phyloP scores from a whole-genome alignment of 2,113 vertebrate species.

The Gila orcuttii region DNA sequence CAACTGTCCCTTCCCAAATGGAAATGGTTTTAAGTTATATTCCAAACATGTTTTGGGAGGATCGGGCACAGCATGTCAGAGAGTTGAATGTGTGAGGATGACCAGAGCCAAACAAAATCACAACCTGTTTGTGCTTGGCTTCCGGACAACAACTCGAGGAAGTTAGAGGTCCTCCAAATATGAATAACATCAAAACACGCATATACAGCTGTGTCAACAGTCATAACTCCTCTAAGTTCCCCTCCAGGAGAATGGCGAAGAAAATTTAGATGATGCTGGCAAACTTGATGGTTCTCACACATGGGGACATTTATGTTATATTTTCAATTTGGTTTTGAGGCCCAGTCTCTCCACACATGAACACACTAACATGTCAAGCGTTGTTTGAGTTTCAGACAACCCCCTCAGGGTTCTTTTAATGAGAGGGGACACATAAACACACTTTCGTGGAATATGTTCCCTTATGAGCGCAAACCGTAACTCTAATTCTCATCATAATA shows the following conservation, averaged over 20 bases:
- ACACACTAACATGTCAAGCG: constrained; percentile 60
- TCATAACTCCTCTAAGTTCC: constrained; percentile 45
- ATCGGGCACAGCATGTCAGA: constrained; percentile 23
- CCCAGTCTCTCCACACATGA: constrained; percentile 21
- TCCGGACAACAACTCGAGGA: constrained; percentile 63
- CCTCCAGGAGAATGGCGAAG: constrained; percentile 34
- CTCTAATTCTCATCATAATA: constrained; percentile 19
- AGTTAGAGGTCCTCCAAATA: constrained; percentile 58
- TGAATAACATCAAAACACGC: constrained; percentile 65
- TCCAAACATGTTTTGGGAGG: neutral
- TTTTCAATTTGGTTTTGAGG: constrained; percentile 56
- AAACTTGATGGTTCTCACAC: constrained; percentile 66
- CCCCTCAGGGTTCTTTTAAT: constrained; percentile 45
- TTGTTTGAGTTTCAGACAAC: constrained; percentile 63
- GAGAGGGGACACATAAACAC: neutral
- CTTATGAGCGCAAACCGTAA: neutral
- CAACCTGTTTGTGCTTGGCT: constrained; percentile 61
- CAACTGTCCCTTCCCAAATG: neutral
- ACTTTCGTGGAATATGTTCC: constrained; percentile 13
- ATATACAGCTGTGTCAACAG: constrained; percentile 75
- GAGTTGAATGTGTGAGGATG: constrained; percentile 45
- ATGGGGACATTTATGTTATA: constrained; percentile 68
- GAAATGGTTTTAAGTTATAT: neutral
- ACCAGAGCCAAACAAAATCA: constrained; percentile 63
- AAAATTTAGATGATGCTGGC: neutral